These are phyloP conservation scores for Cataglyphis hispanica DNA, from an alignment of 1,140 invertebrate genomes.

Conservation along the genomic window DNA sequence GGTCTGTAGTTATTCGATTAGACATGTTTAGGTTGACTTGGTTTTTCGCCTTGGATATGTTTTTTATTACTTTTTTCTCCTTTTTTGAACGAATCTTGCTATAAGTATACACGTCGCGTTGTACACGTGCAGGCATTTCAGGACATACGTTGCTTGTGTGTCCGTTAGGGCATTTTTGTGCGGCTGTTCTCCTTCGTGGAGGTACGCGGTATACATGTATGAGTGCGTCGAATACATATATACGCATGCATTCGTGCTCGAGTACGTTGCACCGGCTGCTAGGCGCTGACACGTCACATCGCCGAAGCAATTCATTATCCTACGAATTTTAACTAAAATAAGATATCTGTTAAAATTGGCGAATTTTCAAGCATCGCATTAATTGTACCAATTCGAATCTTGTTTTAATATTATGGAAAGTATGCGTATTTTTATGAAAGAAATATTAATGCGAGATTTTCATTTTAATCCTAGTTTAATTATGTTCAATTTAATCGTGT, in stretches of 20 bases:
- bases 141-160: slow-evolving; percentile 36
- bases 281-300: slow-evolving; percentile 34
- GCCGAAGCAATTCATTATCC: slow-evolving; percentile 2
- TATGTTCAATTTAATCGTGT: neutral
- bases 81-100: slow-evolving; percentile 12
- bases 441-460: neutral
- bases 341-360: neutral
- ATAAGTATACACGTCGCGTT: neutral
- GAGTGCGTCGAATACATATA: neutral
- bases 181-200: neutral
- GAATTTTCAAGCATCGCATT: slow-evolving; percentile 6
- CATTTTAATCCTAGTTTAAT: neutral
- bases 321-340: slow-evolving; percentile 25
- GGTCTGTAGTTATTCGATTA: neutral
- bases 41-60: too few species aligned
- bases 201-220: neutral
- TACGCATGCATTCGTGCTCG: neutral
- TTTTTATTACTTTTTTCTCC: too few species aligned
- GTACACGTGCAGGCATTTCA: slow-evolving; percentile 45
- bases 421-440: neutral
- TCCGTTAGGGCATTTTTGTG: slow-evolving; percentile 54
- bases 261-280: slow-evolving; percentile 43
- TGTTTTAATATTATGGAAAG: neutral
- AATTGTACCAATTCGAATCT: slow-evolving; percentile 11
- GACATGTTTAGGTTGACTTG: neutral